Conservation (phyloP, 1,140 invertebrate genomes). For the Aphis craccivora region DNA sequence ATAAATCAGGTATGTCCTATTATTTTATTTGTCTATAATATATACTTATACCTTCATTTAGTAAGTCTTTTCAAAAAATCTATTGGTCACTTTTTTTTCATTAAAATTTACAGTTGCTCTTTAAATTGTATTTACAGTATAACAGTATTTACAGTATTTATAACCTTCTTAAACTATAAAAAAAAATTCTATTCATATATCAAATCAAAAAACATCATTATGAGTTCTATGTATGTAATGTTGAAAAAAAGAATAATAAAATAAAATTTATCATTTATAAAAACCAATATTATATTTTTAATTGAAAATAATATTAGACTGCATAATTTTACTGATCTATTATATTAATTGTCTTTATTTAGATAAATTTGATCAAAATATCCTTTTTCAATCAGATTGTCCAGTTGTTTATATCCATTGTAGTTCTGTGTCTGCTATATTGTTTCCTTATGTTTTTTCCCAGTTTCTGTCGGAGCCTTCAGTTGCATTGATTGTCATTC, state of each 20-base stretch:
- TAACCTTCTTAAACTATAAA: background rate
- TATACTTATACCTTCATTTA: too few relatives aligned
- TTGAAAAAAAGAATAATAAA: background rate
- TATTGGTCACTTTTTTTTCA: background rate
- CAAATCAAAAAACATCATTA: background rate
- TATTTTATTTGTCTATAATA: too few relatives aligned
- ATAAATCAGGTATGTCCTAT: too few relatives aligned
- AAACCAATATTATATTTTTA: background rate
- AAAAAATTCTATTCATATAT: background rate
- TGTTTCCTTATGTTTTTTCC: conserved; percentile 3
- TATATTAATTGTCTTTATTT: background rate
- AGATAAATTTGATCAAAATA: background rate
- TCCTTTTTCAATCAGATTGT: background rate
- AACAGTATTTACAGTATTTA: background rate
- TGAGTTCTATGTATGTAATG: background rate
- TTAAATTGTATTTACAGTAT: background rate
- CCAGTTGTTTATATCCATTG: background rate
- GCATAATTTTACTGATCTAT: background rate
- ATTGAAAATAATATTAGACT: background rate
- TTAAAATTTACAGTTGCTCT: background rate
- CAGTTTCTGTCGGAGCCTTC: background rate
- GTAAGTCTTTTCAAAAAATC: background rate
- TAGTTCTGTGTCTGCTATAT: background rate
- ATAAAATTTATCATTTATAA: background rate
- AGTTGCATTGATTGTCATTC: conserved; percentile 39